Evolutionary conservation across 2,797 vertebrate species (phyloP), one percentile per base, ranked within the genome.

Genomic region (Parauchenoglanis punctatus): DNA sequence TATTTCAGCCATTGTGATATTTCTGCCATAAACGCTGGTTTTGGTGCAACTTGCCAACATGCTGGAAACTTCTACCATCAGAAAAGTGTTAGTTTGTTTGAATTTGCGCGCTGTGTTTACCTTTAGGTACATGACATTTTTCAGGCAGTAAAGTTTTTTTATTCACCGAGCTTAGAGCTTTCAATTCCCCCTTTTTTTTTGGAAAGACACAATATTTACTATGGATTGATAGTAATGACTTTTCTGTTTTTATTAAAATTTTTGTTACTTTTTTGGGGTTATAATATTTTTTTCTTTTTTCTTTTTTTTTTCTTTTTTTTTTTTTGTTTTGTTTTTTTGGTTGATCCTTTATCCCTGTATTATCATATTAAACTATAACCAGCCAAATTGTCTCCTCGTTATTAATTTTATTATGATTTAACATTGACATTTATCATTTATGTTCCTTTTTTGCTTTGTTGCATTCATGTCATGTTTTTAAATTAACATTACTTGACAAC

Each of bases 351-450:
- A 96, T 97, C 96, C 96, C 96, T 98, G 96, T 98, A 97, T 98
- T 96, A 96, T 96, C 96, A 97, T 97, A 98, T 99, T 99, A 98
- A 98, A 98, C 95, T 97, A 96, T 98, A 98, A 98, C 97, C 95
- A 96, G 97, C 96, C 94, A 96, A 96, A 95, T 96, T 94, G 97
- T 97, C 96, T 98, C 95, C 93, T 95, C 94, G 93, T 94, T 92
- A 92, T 93, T 91, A 18, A 52, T 88, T 89, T 90, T 92, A 86
- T 90, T 90, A 87, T 92, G 81, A 87, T 77, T 84, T 77, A 4
- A 92, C 90, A 96, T 96, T 96, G 96, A 95, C 96, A 94, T 96
- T 95, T 94, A 95, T 95, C 92, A 95, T 91, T 94, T 94, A 46
- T 46, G 2, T 44, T 73, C 0, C 20, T 31, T 86, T 35, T 63